These are phyloP conservation scores for Mirza zaza DNA, from an alignment of 2,113 vertebrate species.

Conservation along the genomic window DNA sequence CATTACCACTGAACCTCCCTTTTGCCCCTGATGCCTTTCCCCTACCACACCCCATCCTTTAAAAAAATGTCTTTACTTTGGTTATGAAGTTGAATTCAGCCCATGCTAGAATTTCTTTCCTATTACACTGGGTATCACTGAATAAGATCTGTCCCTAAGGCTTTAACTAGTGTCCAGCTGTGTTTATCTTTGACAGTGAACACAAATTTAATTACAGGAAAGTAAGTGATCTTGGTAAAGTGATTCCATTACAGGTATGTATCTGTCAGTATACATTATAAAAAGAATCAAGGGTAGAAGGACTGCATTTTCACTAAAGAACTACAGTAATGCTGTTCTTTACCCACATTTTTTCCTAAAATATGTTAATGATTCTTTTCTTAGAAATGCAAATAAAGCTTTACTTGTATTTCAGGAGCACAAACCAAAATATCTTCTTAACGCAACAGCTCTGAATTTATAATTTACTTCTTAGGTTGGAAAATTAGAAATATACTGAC, in stretches of 20 bases:
- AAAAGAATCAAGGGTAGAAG: not conserved
- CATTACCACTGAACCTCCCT: accelerated
- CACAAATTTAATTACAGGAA: not conserved
- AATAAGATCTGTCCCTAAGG: not conserved
- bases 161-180: not conserved
- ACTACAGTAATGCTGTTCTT: not conserved
- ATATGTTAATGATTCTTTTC: not conserved
- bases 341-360: not conserved
- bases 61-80: accelerated
- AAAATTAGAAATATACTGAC: not conserved
- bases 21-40: not conserved
- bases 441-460: not conserved
- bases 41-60: accelerated
- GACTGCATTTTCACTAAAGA: not conserved
- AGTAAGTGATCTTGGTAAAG: not conserved
- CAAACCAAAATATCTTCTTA: not conserved
- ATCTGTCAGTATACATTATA: not conserved
- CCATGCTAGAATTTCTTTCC: not conserved
- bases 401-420: not conserved
- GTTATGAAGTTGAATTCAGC: not conserved
- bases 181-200: not conserved
- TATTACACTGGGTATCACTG: not conserved
- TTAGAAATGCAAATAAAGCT: not conserved
- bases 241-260: not conserved
- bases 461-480: not conserved